A percentile compares a stretch with the other conserved stretches of the same genome.
These are phyloP conservation scores for Halcyon smyrnensis DNA, from an alignment of 2,797 vertebrate species.

Conservation along the genomic window DNA sequence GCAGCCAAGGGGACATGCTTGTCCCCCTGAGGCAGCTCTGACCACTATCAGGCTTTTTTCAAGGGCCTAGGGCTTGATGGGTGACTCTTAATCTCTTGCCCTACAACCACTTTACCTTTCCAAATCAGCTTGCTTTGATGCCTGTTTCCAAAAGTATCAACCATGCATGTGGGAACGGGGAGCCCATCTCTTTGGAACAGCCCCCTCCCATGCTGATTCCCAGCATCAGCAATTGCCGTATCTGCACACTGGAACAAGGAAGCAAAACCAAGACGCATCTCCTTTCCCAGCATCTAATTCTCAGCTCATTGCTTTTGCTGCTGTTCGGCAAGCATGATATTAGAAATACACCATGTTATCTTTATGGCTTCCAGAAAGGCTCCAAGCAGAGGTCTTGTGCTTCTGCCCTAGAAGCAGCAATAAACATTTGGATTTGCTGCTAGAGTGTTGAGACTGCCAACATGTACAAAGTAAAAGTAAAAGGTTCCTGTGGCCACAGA, in stretches of 20 bases:
- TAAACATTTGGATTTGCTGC: slow-evolving; percentile 48
- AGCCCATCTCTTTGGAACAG: background rate
- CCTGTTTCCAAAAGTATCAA: background rate
- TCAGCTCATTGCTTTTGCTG: background rate
- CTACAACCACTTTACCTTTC: background rate
- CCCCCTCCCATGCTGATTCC: background rate
- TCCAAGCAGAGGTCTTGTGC: background rate
- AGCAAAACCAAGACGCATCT: background rate
- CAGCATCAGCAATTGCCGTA: background rate
- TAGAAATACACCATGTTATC: background rate
- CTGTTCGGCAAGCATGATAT: background rate
- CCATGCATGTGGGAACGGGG: background rate
- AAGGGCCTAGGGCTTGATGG: background rate
- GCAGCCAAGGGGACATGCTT: fast-evolving
- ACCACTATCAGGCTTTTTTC: background rate
- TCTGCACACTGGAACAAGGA: fast-evolving
- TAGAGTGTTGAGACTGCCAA: background rate
- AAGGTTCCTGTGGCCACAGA: slow-evolving; percentile 40
- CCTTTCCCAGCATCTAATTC: background rate
- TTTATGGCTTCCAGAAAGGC: background rate
- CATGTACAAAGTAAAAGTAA: slow-evolving; percentile 34
- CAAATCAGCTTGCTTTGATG: background rate
- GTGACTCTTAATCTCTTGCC: background rate
- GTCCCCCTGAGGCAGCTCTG: background rate
- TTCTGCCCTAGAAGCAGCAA: background rate